Percentiles rank a stretch among this genome's conserved stretches.
Evolutionary conservation across 2,888 invertebrate genomes (phyloP).

Genomic region (Smittia aterrima): DNA sequence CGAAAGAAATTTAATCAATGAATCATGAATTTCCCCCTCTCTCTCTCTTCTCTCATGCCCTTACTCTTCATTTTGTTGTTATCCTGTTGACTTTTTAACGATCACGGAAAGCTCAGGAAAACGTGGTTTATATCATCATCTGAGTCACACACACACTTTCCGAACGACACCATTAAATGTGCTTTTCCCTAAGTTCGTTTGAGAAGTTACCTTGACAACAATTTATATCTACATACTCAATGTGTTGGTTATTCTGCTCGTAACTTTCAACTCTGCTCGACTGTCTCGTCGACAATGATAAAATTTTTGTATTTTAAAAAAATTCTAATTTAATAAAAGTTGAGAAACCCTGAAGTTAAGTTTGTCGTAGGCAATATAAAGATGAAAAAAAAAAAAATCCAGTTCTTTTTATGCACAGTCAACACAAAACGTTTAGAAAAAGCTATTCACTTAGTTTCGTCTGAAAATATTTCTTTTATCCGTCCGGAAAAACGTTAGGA

Average conservation of each 20-base stretch:
- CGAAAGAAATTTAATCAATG: neutral
- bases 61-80: neutral
- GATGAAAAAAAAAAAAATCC: neutral
- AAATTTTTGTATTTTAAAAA: neutral
- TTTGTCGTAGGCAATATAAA: neutral
- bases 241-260: neutral
- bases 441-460: neutral
- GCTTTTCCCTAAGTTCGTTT: neutral
- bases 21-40: neutral
- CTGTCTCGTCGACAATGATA: neutral
- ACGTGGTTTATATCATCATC: slow-evolving; percentile 4
- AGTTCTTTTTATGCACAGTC: slow-evolving; percentile 33
- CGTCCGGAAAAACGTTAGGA: neutral
- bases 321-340: too few relatives aligned
- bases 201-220: slow-evolving; percentile 34
- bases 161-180: neutral
- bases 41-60: too few relatives aligned
- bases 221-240: slow-evolving; percentile 23
- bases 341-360: neutral
- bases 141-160: slow-evolving; percentile 9
- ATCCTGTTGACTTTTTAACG: slow-evolving; percentile 1
- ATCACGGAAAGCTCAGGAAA: neutral
- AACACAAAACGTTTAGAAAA: slow-evolving; percentile 15
- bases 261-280: neutral
- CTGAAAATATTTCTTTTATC: neutral